Evolutionary conservation across 2,888 invertebrate species (phyloP).

Genomic region (Syritta pipiens): DNA sequence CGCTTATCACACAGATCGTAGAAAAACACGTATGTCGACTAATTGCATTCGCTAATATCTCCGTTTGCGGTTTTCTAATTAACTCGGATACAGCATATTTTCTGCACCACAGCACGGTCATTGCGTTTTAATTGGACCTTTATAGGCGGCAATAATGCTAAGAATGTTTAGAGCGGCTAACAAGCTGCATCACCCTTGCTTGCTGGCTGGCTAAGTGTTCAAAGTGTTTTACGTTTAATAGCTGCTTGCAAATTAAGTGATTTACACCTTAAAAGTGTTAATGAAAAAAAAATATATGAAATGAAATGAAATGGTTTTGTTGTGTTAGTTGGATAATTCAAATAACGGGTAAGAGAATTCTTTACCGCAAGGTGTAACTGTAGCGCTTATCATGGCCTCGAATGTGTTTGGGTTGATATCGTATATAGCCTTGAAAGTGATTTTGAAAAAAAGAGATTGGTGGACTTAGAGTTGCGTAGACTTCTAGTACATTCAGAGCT

Average conservation of each 20-base stretch:
- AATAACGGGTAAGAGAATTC: neutral
- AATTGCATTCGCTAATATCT: neutral
- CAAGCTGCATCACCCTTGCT: too few species aligned
- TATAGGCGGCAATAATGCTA: neutral
- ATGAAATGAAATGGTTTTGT: too few species aligned
- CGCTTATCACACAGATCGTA: slow-evolving; percentile 3
- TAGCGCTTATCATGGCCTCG: too few species aligned
- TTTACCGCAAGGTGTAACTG: too few species aligned
- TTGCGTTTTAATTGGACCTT: slow-evolving; percentile 24
- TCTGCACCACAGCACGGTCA: neutral
- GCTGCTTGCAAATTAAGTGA: neutral
- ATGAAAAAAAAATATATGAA: neutral
- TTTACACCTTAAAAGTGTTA: neutral
- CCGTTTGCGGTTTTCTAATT: slow-evolving; percentile 4
- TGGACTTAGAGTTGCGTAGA: too few species aligned
- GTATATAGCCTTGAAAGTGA: too few species aligned
- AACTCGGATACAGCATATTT: neutral
- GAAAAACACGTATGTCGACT: neutral
- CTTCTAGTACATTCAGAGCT: too few species aligned
- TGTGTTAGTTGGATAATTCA: neutral
- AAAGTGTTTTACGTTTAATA: neutral
- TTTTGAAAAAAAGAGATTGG: too few species aligned
- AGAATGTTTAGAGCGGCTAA: neutral
- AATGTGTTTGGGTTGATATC: too few species aligned
- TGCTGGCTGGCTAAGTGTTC: slow-evolving; percentile 1